Evolutionary conservation across 2,113 vertebrate genomes (phyloP).

Genomic region (Thamnaconus septentrionalis): DNA sequence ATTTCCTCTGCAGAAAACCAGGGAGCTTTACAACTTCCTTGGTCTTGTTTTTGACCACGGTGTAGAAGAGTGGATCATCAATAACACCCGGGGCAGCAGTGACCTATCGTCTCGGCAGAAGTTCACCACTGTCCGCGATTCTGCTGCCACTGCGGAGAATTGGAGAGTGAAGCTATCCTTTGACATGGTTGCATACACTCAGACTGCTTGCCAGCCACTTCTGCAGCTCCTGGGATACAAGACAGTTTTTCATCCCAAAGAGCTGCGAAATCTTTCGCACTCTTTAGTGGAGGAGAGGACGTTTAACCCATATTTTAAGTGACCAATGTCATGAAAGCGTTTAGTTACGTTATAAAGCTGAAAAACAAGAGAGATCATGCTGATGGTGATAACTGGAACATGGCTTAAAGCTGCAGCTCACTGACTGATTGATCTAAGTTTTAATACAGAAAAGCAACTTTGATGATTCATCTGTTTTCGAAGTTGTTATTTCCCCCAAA

Average conservation of each 20-base stretch:
- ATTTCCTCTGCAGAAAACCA: conserved; percentile 88
- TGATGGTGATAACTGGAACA: too few relatives aligned
- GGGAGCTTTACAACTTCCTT: conserved; percentile 88
- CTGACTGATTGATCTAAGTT: too few relatives aligned
- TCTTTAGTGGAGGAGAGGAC: conserved; percentile 89
- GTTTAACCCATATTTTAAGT: conserved; percentile 83
- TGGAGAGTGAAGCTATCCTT: conserved; percentile 92
- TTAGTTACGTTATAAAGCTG: not conserved
- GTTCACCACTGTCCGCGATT: conserved; percentile 89
- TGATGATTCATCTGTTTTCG: too few relatives aligned
- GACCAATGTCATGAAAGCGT: not conserved
- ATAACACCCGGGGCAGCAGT: conserved; percentile 87
- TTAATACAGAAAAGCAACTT: too few relatives aligned
- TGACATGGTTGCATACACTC: conserved; percentile 89
- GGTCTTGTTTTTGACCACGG: conserved; percentile 85
- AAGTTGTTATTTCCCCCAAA: too few relatives aligned
- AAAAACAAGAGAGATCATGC: too few relatives aligned
- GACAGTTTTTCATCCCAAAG: conserved; percentile 80
- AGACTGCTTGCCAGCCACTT: conserved; percentile 87
- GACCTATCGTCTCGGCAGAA: conserved; percentile 87
- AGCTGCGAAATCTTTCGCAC: conserved; percentile 87
- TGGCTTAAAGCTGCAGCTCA: too few relatives aligned
- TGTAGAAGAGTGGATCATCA: conserved; percentile 89
- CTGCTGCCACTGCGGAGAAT: conserved; percentile 89
- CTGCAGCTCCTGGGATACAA: conserved; percentile 89